phyloP scores from a whole-genome alignment of 2,113 vertebrate genomes.

The Phoxinus phoxinus region DNA sequence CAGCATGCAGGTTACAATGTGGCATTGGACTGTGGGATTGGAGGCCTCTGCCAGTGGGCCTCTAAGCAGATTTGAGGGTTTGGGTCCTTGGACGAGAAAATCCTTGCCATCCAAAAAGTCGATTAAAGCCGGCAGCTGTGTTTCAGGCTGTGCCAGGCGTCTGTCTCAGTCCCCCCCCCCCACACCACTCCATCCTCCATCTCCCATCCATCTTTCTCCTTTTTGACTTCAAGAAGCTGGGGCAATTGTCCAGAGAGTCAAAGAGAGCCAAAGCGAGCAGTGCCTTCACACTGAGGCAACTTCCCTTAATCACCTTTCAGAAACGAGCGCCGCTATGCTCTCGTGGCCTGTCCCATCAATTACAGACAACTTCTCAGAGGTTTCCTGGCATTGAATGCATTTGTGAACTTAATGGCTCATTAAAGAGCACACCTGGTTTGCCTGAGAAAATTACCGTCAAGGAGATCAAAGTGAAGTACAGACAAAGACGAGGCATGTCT shows the following conservation, averaged over 20 bases:
- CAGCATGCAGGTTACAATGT: slow-evolving; percentile 74
- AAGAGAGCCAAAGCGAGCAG: slow-evolving; percentile 37
- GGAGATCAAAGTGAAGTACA: slow-evolving; percentile 43
- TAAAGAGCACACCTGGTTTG: slow-evolving; percentile 62
- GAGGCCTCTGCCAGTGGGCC: slow-evolving; percentile 70
- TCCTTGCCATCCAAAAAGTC: slow-evolving; percentile 76
- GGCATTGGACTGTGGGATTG: slow-evolving; percentile 72
- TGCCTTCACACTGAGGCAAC: slow-evolving; percentile 60
- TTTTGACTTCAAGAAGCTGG: slow-evolving; percentile 68
- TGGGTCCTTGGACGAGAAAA: slow-evolving; percentile 73
- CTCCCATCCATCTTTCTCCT: slow-evolving; percentile 46
- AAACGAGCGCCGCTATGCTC: slow-evolving; percentile 46
- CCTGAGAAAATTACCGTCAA: slow-evolving; percentile 58
- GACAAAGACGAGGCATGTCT: slow-evolving; percentile 41
- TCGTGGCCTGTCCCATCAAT: slow-evolving; percentile 60
- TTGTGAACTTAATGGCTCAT: slow-evolving; percentile 68
- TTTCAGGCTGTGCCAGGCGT: slow-evolving; percentile 76
- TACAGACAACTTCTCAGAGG: slow-evolving; percentile 58
- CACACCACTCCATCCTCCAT: slow-evolving; percentile 20
- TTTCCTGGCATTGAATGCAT: slow-evolving; percentile 58
- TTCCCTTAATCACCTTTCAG: slow-evolving; percentile 67
- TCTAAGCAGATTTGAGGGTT: slow-evolving; percentile 77
- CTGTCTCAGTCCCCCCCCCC: slow-evolving; percentile 45
- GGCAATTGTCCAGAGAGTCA: slow-evolving; percentile 63
- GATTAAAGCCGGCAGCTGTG: slow-evolving; percentile 81